Conservation (phyloP, 2,888 invertebrate species). For the Norana najaformis region DNA sequence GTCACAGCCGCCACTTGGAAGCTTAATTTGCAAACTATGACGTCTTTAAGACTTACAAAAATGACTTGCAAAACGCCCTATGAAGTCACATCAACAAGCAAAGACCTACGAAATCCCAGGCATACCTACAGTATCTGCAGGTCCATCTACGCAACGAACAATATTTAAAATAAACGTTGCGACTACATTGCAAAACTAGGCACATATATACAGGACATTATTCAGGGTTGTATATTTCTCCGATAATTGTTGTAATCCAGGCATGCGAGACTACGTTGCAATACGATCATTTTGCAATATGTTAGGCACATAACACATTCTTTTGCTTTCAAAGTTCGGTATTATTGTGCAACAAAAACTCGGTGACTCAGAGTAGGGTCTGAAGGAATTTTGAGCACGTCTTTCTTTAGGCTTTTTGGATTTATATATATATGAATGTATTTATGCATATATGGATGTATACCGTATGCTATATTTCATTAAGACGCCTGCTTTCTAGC, state of each 20-base stretch:
- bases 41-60: background rate
- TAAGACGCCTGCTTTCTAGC: no score
- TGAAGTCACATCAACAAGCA: no score
- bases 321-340: background rate
- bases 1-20: background rate
- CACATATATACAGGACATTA: background rate
- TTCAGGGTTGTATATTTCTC: background rate
- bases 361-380: background rate
- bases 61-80: background rate
- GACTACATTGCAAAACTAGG: background rate
- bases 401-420: background rate
- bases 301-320: background rate
- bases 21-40: background rate
- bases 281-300: background rate
- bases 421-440: background rate
- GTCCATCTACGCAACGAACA: background rate
- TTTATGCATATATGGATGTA: background rate
- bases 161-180: background rate
- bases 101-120: background rate
- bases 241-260: background rate
- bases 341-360: background rate
- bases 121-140: background rate
- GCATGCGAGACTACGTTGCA: background rate
- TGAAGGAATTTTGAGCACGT: no score
- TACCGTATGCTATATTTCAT: background rate